phyloP scores from a whole-genome alignment of 2,888 invertebrate genomes.

The Meloe dianella region DNA sequence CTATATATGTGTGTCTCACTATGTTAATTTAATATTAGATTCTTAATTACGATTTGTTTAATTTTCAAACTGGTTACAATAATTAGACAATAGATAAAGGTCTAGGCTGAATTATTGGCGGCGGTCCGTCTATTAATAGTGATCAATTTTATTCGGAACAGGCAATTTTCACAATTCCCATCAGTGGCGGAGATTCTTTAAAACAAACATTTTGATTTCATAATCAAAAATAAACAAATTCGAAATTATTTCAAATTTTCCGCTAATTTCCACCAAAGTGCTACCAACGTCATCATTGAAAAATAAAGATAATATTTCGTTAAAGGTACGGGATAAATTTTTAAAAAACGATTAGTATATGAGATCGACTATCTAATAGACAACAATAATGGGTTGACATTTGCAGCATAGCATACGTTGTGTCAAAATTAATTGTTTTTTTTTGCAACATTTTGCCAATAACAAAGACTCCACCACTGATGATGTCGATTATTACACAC shows the following conservation, averaged over 20 bases:
- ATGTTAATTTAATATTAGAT: too few species aligned
- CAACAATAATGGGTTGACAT: neutral
- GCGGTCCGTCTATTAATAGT: neutral
- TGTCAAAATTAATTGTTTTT: neutral
- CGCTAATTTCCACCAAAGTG: too few species aligned
- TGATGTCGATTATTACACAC: neutral
- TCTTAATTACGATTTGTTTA: too few species aligned
- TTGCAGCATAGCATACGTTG: neutral
- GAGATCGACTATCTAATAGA: too few species aligned
- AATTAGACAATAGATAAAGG: neutral
- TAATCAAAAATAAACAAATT: too few species aligned
- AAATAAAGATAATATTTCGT: too few species aligned
- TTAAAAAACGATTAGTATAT: too few species aligned
- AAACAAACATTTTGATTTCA: neutral
- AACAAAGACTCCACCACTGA: neutral
- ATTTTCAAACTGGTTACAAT: constrained; percentile 8
- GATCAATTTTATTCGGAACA: neutral
- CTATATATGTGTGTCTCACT: too few species aligned
- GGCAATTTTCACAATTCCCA: too few species aligned
- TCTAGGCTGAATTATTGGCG: neutral
- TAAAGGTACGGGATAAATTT: too few species aligned
- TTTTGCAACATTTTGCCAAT: neutral
- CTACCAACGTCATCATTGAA: too few species aligned
- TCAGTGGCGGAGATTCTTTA: neutral
- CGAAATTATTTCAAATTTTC: too few species aligned